Percentiles rank a stretch among this genome's conserved stretches.
Conservation (phyloP, 1,140 invertebrate species). For the Megalopta genalis region DNA sequence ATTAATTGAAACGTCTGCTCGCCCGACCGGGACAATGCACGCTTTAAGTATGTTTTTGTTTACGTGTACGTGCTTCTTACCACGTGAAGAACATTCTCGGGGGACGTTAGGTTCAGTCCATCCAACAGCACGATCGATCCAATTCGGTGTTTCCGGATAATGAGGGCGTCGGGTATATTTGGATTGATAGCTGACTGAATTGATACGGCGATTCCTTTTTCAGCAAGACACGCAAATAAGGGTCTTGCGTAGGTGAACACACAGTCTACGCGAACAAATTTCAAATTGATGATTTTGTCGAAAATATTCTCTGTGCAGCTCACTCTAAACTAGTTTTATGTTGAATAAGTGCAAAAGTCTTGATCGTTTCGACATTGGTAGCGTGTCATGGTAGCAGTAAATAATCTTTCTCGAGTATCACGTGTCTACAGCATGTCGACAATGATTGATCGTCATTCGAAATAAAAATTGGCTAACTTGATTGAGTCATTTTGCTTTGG, state of each 20-base stretch:
- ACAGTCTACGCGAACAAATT: slow-evolving; percentile 50
- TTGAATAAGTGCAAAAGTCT: too few relatives aligned
- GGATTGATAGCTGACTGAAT: slow-evolving; percentile 65
- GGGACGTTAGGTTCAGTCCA: slow-evolving; percentile 67
- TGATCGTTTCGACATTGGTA: too few relatives aligned
- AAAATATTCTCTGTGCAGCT: too few relatives aligned
- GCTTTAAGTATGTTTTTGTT: not conserved
- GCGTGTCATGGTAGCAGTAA: too few relatives aligned
- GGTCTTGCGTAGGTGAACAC: slow-evolving; percentile 61
- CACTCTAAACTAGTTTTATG: too few relatives aligned
- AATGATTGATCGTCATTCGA: too few relatives aligned
- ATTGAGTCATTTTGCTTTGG: too few relatives aligned
- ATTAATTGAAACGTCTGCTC: too few relatives aligned
- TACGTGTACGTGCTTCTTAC: slow-evolving; percentile 40
- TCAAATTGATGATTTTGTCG: too few relatives aligned
- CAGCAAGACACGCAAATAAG: slow-evolving; percentile 65
- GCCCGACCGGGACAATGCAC: not conserved
- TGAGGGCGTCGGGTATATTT: slow-evolving; percentile 65
- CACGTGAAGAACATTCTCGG: slow-evolving; percentile 69
- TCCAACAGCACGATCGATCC: slow-evolving; percentile 70
- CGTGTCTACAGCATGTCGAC: too few relatives aligned
- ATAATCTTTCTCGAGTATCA: too few relatives aligned
- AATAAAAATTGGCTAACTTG: too few relatives aligned
- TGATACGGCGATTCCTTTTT: slow-evolving; percentile 64
- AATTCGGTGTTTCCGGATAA: slow-evolving; percentile 67